A percentile compares a stretch with the other conserved stretches of the same genome.
Conservation (phyloP, 2,113 vertebrate genomes). For the Amazona guildingii region DNA sequence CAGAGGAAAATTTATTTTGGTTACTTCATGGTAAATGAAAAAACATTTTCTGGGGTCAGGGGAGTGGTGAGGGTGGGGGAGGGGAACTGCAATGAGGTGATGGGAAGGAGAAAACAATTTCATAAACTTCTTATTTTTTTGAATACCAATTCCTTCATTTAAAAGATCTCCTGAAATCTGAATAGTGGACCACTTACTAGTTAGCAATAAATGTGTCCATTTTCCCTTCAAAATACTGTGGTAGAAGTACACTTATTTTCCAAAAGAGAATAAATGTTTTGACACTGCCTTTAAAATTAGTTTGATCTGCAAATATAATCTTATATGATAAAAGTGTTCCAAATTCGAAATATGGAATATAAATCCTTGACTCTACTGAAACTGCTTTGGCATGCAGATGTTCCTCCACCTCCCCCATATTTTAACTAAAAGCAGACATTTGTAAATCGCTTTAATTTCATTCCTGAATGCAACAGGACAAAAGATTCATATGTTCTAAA, state of each 20-base stretch:
- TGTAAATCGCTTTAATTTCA: slow-evolving; percentile 83
- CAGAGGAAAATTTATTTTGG: neutral
- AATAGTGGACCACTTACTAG: neutral
- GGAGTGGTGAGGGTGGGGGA: neutral
- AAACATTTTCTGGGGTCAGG: neutral
- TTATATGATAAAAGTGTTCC: slow-evolving; percentile 59
- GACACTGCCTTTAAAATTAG: slow-evolving; percentile 63
- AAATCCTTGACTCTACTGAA: slow-evolving; percentile 65
- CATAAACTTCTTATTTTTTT: neutral
- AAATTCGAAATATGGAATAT: slow-evolving; percentile 63
- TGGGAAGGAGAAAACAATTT: slow-evolving; percentile 2
- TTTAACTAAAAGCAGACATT: slow-evolving; percentile 78
- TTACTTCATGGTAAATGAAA: neutral
- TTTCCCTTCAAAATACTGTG: neutral
- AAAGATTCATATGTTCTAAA: slow-evolving; percentile 84
- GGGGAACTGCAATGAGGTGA: neutral
- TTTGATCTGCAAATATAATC: slow-evolving; percentile 65
- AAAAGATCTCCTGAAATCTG: neutral
- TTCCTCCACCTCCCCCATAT: slow-evolving; percentile 39
- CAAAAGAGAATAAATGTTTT: slow-evolving; percentile 62
- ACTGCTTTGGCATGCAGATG: slow-evolving; percentile 70
- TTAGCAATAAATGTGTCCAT: neutral
- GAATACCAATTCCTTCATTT: neutral
- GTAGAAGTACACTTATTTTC: slow-evolving; percentile 36
- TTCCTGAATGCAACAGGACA: slow-evolving; percentile 81